phyloP scores from a whole-genome alignment of 1,140 invertebrate species.

The Drosophila malerkotliana region DNA sequence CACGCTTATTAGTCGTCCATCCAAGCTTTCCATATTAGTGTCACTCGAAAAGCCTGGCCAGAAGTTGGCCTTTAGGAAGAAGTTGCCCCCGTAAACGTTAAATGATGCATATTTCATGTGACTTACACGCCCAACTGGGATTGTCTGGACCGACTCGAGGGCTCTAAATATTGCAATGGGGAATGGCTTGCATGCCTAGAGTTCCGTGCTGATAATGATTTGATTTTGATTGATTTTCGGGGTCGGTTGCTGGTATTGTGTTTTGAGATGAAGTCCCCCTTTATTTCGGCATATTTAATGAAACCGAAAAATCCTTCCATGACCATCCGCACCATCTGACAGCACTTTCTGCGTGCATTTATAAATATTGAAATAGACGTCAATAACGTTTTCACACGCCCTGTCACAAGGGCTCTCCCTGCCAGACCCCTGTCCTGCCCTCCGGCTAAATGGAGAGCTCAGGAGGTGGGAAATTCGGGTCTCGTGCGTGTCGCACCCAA shows the following conservation, averaged over 20 bases:
- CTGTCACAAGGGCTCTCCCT: slow-evolving; percentile 12
- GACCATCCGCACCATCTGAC: slow-evolving; percentile 8
- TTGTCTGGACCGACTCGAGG: too few relatives aligned
- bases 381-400: slow-evolving; percentile 76
- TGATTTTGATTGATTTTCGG: slow-evolving; percentile 42
- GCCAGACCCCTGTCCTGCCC: background rate
- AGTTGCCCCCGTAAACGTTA: slow-evolving; percentile 46
- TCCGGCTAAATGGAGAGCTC: slow-evolving; percentile 28
- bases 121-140: slow-evolving; percentile 28
- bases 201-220: slow-evolving; percentile 31
- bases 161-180: slow-evolving; percentile 38
- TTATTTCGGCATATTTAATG: slow-evolving; percentile 30
- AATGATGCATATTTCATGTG: slow-evolving; percentile 75
- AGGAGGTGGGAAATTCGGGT: slow-evolving; percentile 18
- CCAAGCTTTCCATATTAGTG: slow-evolving; percentile 75
- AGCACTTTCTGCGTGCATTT: slow-evolving; percentile 37
- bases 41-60: slow-evolving; percentile 52
- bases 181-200: slow-evolving; percentile 11
- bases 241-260: slow-evolving; percentile 3
- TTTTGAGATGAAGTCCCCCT: slow-evolving; percentile 1
- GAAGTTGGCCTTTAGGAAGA: slow-evolving; percentile 9
- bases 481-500: slow-evolving; percentile 66
- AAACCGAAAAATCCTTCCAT: slow-evolving; percentile 23
- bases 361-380: slow-evolving; percentile 80
- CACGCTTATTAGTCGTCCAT: slow-evolving; percentile 73